These are phyloP conservation scores for Drosophila mimetica DNA, from an alignment of 2,888 invertebrate species.

Conservation along the genomic window DNA sequence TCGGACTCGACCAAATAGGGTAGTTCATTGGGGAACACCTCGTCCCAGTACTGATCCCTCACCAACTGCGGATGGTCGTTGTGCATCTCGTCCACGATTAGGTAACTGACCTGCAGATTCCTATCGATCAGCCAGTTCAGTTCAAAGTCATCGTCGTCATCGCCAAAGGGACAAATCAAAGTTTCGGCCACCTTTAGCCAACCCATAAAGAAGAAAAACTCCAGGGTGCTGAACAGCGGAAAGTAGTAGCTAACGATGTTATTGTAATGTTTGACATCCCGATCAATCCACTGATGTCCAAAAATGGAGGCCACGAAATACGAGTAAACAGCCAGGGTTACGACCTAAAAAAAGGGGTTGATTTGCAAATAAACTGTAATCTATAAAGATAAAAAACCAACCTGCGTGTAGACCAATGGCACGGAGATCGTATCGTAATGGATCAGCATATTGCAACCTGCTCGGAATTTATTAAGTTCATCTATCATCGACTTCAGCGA, in stretches of 20 bases:
- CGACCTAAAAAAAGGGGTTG: conserved; percentile 85
- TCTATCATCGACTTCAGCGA: conserved; percentile 95
- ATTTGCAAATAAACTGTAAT: not conserved
- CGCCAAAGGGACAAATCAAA: conserved; percentile 95
- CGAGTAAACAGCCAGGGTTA: conserved; percentile 94
- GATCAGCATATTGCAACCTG: conserved; percentile 89
- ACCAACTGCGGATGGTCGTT: conserved; percentile 94
- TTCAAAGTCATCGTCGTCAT: conserved; percentile 95
- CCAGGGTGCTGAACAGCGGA: conserved; percentile 93
- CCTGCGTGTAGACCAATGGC: conserved; percentile 92
- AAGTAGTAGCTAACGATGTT: conserved; percentile 92
- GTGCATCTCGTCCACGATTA: conserved; percentile 97
- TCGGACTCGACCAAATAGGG: conserved; percentile 91
- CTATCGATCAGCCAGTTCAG: conserved; percentile 84
- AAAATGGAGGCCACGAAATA: conserved; percentile 94
- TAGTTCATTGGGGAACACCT: conserved; percentile 92
- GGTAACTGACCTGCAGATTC: conserved; percentile 91
- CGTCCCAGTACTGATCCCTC: conserved; percentile 95
- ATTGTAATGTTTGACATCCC: conserved; percentile 84
- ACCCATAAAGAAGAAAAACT: conserved; percentile 94
- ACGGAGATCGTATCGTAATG: conserved; percentile 90
- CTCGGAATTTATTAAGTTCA: conserved; percentile 92
- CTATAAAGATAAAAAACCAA: not conserved
- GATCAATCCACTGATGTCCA: conserved; percentile 92
- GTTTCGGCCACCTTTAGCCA: conserved; percentile 96